These are phyloP conservation scores for Sus cebifrons DNA, from an alignment of 2,797 vertebrate species.

Conservation along the genomic window DNA sequence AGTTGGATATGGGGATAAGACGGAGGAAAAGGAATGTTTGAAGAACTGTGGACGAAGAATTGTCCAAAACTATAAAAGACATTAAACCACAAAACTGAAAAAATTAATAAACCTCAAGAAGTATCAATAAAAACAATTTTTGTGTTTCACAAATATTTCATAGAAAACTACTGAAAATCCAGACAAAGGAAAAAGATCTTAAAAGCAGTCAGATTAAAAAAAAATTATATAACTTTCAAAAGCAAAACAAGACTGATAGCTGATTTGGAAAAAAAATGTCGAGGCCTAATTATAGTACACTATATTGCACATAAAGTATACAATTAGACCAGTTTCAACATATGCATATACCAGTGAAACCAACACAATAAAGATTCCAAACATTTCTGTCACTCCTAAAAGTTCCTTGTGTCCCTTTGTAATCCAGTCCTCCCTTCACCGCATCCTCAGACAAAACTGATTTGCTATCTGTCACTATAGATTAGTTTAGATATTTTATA, in stretches of 20 bases:
- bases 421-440: neutral
- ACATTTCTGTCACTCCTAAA: neutral
- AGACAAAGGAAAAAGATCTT: neutral
- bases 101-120: neutral
- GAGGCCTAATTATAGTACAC: neutral
- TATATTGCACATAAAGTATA: neutral
- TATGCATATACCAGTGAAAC: neutral
- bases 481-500: neutral
- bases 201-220: neutral
- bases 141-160: neutral
- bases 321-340: slow-evolving; percentile 9
- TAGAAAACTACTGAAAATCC: neutral
- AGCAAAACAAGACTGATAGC: neutral
- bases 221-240: neutral
- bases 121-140: neutral
- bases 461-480: neutral
- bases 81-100: neutral
- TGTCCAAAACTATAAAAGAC: neutral
- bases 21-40: neutral
- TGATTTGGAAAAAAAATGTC: neutral
- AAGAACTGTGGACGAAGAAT: neutral
- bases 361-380: neutral
- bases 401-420: neutral
- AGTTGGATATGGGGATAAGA: neutral
- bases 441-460: neutral